Base-by-base conservation (phyloP, 2,888 invertebrate species). In the Hyppa rectilinea region DNA sequence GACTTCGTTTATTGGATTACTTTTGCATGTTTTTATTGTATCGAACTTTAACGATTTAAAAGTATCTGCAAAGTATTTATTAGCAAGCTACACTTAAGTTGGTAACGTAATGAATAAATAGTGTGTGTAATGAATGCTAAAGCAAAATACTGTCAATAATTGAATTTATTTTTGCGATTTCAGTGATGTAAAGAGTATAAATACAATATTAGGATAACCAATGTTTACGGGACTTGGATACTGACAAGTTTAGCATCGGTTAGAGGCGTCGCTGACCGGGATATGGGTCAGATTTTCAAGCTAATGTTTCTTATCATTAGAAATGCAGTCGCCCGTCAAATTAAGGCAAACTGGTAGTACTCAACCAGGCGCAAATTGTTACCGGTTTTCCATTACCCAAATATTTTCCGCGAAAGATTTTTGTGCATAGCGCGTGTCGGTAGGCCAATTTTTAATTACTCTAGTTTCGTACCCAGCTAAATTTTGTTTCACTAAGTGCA, bases 321-420 rank as follows among this genome's bases (percentile, higher is more conserved):
- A 53, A 78, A 84, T 78, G 59, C 68, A 71, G 55, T 60, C 47
- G 36, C 61, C 61, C 67, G 72, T 78, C 72, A 81, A 67, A 78
- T 79, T 67, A 68, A 61, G 31, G 49, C 53, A 45, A 71, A 62
- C 38, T 65, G 45, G 64, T 62, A 81, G 56, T 67, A 31, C n/a
- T 50, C 20, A 58, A 53, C 52, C 47, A 58, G 43, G 50, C 36
- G 17, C 36, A 71, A 62, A 67, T 50, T 61, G 4, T 50, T 43
- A 20, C 31, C 4, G 45, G 17, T 43, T 31, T 47, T 14, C 17
- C 29, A n/a, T 49, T 52, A 26, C 4, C 23, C 1, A 38, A 40
- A 38, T 26, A 62, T 26, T 50, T 53, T 58, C 34, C 1, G 2
- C 3, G 0, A 45, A 58, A 23, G 10, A 26, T 40, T 45, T 34